phyloP scores from a whole-genome alignment of 2,888 invertebrate genomes.

The Ormyrus labotus region DNA sequence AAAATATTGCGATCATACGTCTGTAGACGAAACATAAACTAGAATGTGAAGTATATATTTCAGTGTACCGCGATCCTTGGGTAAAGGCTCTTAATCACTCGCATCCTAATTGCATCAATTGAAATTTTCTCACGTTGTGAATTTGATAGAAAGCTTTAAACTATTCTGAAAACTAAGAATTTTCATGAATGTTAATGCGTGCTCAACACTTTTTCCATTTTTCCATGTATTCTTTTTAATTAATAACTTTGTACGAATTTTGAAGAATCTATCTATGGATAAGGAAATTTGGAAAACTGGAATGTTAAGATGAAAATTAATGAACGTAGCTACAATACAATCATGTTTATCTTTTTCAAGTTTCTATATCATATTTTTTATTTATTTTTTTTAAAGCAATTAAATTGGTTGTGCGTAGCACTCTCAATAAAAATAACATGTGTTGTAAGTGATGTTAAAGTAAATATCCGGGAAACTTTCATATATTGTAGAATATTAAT shows the following conservation, averaged over 20 bases:
- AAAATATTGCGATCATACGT: constrained; percentile 40
- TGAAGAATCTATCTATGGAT: constrained; percentile 30
- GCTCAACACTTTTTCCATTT: constrained; percentile 29
- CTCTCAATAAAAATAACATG: too few relatives aligned
- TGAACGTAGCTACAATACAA: constrained; percentile 14
- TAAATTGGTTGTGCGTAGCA: too few relatives aligned
- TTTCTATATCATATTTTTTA: constrained; percentile 1
- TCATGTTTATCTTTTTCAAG: constrained; percentile 23
- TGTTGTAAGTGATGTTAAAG: too few relatives aligned
- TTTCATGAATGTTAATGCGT: constrained; percentile 25
- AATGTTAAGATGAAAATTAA: neutral
- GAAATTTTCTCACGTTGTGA: constrained; percentile 15
- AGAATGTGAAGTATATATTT: constrained; percentile 38
- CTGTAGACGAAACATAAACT: constrained; percentile 40
- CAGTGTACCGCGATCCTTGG: constrained; percentile 26
- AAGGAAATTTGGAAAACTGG: constrained; percentile 12
- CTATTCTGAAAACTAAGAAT: constrained; percentile 13
- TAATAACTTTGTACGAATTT: constrained; percentile 52
- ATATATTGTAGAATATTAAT: too few relatives aligned
- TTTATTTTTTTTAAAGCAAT: too few relatives aligned
- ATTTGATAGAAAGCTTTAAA: constrained; percentile 43
- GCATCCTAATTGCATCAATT: constrained; percentile 28
- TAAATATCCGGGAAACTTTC: too few relatives aligned
- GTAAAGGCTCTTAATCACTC: constrained; percentile 30
- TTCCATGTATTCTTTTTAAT: constrained; percentile 27